phyloP scores from a whole-genome alignment of 2,888 invertebrate species.

The Tryphoninae sp. region DNA sequence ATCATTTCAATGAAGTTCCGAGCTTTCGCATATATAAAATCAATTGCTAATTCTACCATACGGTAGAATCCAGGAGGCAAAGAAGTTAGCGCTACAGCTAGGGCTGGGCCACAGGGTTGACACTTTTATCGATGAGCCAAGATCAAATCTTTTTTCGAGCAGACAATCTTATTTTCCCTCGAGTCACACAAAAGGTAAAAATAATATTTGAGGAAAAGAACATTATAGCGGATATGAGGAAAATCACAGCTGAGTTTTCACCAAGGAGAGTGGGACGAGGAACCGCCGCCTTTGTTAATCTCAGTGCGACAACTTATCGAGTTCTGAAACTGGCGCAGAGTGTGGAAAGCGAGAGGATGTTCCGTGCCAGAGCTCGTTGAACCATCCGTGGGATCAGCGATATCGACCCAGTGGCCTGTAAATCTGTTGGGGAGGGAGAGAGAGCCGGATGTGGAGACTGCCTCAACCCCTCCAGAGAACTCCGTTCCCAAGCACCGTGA shows the following conservation, averaged over 20 bases:
- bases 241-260: not conserved
- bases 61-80: no score
- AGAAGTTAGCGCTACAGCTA: no score
- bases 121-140: no score
- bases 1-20: no score
- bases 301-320: conserved; percentile 45
- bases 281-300: conserved; percentile 33
- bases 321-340: conserved; percentile 41
- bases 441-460: conserved; percentile 44
- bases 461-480: conserved; percentile 39
- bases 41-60: no score
- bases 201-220: no score
- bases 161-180: no score
- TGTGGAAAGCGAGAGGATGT: conserved; percentile 12
- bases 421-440: conserved; percentile 58
- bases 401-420: conserved; percentile 58
- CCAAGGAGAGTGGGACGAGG: conserved; percentile 6
- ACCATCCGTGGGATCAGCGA: conserved; percentile 55
- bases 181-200: no score
- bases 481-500: conserved; percentile 28
- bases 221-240: not conserved
- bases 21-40: no score
- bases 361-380: conserved; percentile 29
- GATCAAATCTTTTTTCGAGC: no score
- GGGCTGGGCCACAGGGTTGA: no score